Evolutionary conservation across 2,113 vertebrate genomes (phyloP), one percentile per base, ranked within the genome.

Genomic region (Marmota flaviventris): DNA sequence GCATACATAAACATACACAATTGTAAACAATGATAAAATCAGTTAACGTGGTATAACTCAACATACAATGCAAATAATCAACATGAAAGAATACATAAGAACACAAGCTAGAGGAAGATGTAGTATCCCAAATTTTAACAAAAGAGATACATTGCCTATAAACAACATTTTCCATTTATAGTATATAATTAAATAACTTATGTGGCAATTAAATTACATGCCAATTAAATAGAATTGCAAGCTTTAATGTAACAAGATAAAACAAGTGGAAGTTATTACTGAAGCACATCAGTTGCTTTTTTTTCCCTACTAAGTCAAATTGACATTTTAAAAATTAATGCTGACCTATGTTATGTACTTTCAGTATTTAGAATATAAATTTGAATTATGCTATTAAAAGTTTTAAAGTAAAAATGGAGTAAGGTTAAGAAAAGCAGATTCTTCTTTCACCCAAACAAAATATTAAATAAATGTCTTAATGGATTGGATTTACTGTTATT

Each of bases 171-270:
- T 94, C 93, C 93, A 97, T 96, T 96, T 96, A 97, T 93, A 90
- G 81, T 56, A 89, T 85, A 87, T 97, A 96, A 97, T 97, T 97
- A 93, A 97, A 97, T 97, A 97, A 97, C 95, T 98, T 93, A 91
- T 24, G 63, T 97, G 76, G 87, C 96, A 97, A 98, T 97, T 97
- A 97, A 97, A 97, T 97, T 97, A 97, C 77, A 97, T 97, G 92
- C 95, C 96, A 98, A 97, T 98, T 98, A 98, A 98, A 92, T 85
- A 70, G 97, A 93, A 98, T 96, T 95, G 84, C 95, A 95, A 95
- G 93, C 93, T 97, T 82, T 97, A 96, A 91, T 97, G 96, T 95
- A 98, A 94, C 92, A 94, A 96, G 95, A 72, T 89, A 84, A 97
- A 94, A 94, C 92, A 96, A 97, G 61, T 88, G 69, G 69, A 87